A percentile compares a stretch with the other conserved stretches of the same genome.
Evolutionary conservation across 2,797 vertebrate species (phyloP).

Genomic region (Todus mexicanus): DNA sequence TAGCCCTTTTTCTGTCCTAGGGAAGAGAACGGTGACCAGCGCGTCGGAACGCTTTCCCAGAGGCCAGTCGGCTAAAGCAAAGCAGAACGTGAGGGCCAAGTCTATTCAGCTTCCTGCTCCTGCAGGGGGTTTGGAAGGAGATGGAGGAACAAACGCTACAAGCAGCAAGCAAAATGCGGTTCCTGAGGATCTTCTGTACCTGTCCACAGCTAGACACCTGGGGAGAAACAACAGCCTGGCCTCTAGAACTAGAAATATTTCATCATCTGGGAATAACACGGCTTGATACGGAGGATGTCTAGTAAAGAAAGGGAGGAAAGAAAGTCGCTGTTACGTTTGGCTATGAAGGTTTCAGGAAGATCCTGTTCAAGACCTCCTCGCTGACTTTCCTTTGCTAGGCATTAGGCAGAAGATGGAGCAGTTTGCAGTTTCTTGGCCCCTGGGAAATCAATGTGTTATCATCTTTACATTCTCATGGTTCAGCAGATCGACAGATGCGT

Average conservation of each 20-base stretch:
- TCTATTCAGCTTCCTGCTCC: background rate
- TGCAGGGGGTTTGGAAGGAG: background rate
- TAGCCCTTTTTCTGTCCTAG: background rate
- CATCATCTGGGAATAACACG: background rate
- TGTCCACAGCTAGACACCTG: background rate
- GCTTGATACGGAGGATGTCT: background rate
- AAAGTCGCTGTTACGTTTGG: background rate
- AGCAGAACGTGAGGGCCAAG: background rate
- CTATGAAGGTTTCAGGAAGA: slow-evolving; percentile 18
- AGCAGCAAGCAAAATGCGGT: background rate
- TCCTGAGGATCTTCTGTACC: background rate
- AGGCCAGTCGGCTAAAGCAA: background rate
- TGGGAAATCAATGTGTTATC: slow-evolving; percentile 39
- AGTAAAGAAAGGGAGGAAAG: background rate
- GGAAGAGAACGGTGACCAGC: background rate
- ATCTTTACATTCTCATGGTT: slow-evolving; percentile 14
- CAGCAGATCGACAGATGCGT: slow-evolving; percentile 1
- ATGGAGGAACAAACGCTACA: background rate
- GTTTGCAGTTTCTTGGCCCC: slow-evolving; percentile 8
- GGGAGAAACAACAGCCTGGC: background rate
- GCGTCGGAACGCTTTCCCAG: background rate
- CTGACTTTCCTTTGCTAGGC: slow-evolving; percentile 36
- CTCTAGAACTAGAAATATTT: background rate
- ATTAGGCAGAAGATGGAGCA: slow-evolving; percentile 13
- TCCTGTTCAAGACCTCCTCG: slow-evolving; percentile 22